Evolutionary conservation across 2,797 vertebrate genomes (phyloP), one percentile per base, ranked within the genome.

Genomic region (Manis javanica): DNA sequence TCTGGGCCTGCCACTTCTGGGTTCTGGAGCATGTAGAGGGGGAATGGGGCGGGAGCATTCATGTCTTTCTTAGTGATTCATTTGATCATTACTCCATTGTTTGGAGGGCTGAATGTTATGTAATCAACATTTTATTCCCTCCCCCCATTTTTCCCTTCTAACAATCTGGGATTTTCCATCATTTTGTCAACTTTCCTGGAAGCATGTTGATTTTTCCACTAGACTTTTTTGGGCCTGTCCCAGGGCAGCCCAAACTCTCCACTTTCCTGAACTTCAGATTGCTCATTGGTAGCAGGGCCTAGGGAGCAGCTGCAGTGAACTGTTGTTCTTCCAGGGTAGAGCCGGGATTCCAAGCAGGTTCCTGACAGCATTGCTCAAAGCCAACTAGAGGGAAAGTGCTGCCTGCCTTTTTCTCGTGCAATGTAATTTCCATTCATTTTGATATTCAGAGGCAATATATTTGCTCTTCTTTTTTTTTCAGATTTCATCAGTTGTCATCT

Each of bases 121-220:
- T 97, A 98, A 98, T 93, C 93, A 85, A 87, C 84, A 55, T 72
- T 75, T 64, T 53, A 14, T 78, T 55, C 23, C 24, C 63, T 49
- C 49, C 79, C 90, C 63, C 31, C 26, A 0, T 0, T 37, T n/a
- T 19, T 2, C 26, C 86, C 95, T 79, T 0, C 9, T 4, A 64
- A 95, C 97, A 92, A 97, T 96, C 94, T 96, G 98, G 98, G 98
- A 98, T 98, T 98, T 98, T 98, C 98, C 98, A 98, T 96, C 95
- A 95, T 98, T 98, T 98, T 98, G 97, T 98, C 97, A 98, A 93
- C 88, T 96, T 98, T 96, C 94, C 97, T 84, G 10, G 14, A 96
- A 98, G 79, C 49, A 57, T 90, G 81, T 82, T 97, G 96, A 96
- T 97, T 98, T 96, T 98, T 97, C 96, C 98, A 96, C 64, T 0